Evolutionary conservation across 2,888 invertebrate genomes (phyloP).

Genomic region (Stenoptilia bipunctidactyla): DNA sequence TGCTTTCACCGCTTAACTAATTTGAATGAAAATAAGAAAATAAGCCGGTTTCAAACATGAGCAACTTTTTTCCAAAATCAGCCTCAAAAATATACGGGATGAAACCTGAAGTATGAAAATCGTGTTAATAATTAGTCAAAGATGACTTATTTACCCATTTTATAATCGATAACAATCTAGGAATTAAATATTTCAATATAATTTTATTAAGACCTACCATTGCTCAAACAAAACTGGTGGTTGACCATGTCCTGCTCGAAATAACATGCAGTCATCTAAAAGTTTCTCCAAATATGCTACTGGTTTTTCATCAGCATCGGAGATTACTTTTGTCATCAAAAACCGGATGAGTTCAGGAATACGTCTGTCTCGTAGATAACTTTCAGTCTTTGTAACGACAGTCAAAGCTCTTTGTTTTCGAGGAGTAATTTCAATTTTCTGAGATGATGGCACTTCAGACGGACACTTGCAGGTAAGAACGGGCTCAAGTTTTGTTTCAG

Average conservation of each 20-base stretch:
- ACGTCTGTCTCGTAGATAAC: slow-evolving; percentile 43
- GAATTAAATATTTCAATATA: too few relatives aligned
- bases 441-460: slow-evolving; percentile 18
- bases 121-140: too few relatives aligned
- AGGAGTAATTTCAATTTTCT: slow-evolving; percentile 22
- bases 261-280: slow-evolving; percentile 50
- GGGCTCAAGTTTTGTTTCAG: slow-evolving; percentile 15
- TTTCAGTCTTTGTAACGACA: slow-evolving; percentile 38
- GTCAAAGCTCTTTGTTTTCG: slow-evolving; percentile 34
- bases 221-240: slow-evolving; percentile 48
- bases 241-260: slow-evolving; percentile 42
- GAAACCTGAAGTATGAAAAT: too few relatives aligned
- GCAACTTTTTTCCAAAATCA: too few relatives aligned
- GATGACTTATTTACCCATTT: too few relatives aligned
- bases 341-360: slow-evolving; percentile 50
- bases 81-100: too few relatives aligned
- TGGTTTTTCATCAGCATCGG: slow-evolving; percentile 30
- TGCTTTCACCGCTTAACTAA: too few relatives aligned
- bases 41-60: too few relatives aligned
- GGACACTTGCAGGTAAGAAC: slow-evolving; percentile 36
- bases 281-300: slow-evolving; percentile 33
- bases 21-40: too few relatives aligned
- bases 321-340: slow-evolving; percentile 41
- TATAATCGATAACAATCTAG: too few relatives aligned
- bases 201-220: slow-evolving; percentile 35